Evolutionary conservation across 2,113 vertebrate genomes (phyloP).

Genomic region (Perca fluviatilis): DNA sequence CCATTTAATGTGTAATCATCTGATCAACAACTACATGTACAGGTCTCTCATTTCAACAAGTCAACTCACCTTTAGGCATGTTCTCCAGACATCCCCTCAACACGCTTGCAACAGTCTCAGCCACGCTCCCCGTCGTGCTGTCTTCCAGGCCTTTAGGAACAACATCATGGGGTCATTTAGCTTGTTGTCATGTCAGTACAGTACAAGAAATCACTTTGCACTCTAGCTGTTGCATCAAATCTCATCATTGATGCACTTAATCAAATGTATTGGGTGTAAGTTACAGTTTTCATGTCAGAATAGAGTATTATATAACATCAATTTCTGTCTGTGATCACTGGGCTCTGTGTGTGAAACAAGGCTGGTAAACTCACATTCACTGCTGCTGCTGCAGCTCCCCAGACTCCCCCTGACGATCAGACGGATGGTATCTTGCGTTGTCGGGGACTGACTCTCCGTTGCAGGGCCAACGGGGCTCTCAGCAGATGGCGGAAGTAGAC

Average conservation of each 20-base stretch:
- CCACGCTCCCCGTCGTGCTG: constrained; percentile 93
- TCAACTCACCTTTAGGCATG: constrained; percentile 89
- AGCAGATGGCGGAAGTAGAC: constrained; percentile 84
- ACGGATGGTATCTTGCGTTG: constrained; percentile 90
- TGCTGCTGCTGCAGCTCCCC: constrained; percentile 98
- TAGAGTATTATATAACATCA: not conserved
- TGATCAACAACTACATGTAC: not conserved
- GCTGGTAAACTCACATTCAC: constrained; percentile 90
- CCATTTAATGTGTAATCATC: not conserved
- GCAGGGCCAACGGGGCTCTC: constrained; percentile 84
- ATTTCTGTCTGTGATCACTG: not conserved
- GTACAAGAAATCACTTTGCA: not conserved
- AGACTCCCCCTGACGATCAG: constrained; percentile 97
- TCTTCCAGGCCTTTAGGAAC: constrained; percentile 91
- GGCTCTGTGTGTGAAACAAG: constrained; percentile 4
- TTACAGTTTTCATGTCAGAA: not conserved
- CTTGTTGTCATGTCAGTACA: not conserved
- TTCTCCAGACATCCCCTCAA: constrained; percentile 94
- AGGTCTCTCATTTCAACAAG: not conserved
- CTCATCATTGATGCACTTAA: not conserved
- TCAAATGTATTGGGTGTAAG: not conserved
- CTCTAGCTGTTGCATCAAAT: not conserved
- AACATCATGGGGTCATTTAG: constrained; percentile 36
- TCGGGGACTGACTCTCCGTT: constrained; percentile 88
- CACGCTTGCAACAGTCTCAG: constrained; percentile 93